Percentiles rank a stretch among this genome's conserved stretches.
Conservation (phyloP, 1,140 invertebrate species). For the Drosophila rhopaloa region DNA sequence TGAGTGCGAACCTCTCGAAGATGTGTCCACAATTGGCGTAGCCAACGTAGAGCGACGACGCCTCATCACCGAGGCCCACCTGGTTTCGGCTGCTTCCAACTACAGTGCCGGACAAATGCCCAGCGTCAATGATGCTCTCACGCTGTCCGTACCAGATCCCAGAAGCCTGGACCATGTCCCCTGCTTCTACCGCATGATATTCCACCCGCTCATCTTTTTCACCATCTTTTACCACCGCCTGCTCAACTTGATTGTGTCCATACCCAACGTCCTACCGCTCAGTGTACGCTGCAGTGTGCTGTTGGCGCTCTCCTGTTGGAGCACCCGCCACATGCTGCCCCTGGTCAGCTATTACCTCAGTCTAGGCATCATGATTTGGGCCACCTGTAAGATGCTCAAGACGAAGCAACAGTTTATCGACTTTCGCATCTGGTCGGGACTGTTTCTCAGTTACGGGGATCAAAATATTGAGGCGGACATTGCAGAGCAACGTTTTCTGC, state of each 20-base stretch:
- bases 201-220: constrained; percentile 89
- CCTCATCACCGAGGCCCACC: constrained; percentile 90
- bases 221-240: constrained; percentile 88
- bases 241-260: constrained; percentile 88
- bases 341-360: constrained; percentile 86
- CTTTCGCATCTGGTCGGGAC: constrained; percentile 91
- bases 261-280: constrained; percentile 86
- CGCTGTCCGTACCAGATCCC: constrained; percentile 88
- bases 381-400: constrained; percentile 92
- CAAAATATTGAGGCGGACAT: constrained; percentile 90
- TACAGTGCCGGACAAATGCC: constrained; percentile 92
- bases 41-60: constrained; percentile 57
- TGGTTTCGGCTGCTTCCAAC: constrained; percentile 92
- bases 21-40: constrained; percentile 38
- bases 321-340: constrained; percentile 73
- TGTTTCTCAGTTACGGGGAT: constrained; percentile 90
- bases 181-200: constrained; percentile 88
- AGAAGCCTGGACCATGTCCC: constrained; percentile 89
- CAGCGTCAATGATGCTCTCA: constrained; percentile 89
- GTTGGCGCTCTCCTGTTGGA: constrained; percentile 89
- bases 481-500: constrained; percentile 92
- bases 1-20: constrained; percentile 58
- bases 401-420: constrained; percentile 90
- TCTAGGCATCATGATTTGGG: constrained; percentile 89
- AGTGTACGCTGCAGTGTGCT: constrained; percentile 87